Evolutionary conservation across 2,797 vertebrate genomes (phyloP).

Genomic region (Xyrichtys novacula): DNA sequence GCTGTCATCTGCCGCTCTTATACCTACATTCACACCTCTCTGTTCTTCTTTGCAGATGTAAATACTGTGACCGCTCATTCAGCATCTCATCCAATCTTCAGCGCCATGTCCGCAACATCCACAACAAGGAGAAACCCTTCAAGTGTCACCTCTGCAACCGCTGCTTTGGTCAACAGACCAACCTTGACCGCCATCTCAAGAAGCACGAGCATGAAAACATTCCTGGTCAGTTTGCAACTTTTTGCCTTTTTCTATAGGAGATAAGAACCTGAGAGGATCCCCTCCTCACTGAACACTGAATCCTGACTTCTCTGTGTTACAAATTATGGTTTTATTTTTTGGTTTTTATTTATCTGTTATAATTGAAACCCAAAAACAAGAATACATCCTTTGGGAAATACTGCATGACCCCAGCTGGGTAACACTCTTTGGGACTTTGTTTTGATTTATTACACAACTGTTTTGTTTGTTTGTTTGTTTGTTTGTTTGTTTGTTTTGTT

Average conservation of each 20-base stretch:
- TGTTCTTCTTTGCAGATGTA: constrained; percentile 89
- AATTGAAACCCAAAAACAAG: no score
- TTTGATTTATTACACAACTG: no score
- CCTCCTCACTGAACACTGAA: no score
- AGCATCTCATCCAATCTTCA: constrained; percentile 99
- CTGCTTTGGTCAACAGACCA: constrained; percentile 99
- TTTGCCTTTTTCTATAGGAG: constrained; percentile 29
- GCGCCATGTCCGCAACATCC: constrained; percentile 98
- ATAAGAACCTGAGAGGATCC: constrained; percentile 24
- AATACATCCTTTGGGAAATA: no score
- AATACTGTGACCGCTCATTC: constrained; percentile 99
- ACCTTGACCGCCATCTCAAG: constrained; percentile 98
- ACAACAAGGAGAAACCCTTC: constrained; percentile 99
- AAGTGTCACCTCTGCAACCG: constrained; percentile 99
- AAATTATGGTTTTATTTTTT: constrained; percentile 36
- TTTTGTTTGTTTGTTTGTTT: no score
- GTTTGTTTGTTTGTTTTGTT: no score
- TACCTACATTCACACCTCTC: constrained; percentile 6
- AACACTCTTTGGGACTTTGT: no score
- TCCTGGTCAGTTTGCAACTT: constrained; percentile 86
- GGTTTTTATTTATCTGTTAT: background rate
- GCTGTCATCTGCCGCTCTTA: background rate
- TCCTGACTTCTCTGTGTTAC: no score
- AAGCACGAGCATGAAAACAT: constrained; percentile 98
- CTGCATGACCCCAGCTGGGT: no score